Conservation (phyloP, 2,888 invertebrate genomes). For the Trileptium ribeirensis region DNA sequence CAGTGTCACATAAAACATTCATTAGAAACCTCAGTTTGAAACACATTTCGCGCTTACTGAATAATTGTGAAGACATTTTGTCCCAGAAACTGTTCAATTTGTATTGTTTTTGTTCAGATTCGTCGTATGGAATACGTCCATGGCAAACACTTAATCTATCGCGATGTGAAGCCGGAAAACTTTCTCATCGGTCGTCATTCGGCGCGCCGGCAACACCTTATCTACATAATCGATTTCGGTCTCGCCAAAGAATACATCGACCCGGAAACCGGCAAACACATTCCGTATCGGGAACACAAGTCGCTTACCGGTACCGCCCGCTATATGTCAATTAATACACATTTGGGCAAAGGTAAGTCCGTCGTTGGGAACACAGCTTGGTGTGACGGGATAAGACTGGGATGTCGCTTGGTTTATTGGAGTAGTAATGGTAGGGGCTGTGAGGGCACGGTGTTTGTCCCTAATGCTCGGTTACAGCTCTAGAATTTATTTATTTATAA, state of each 20-base stretch:
- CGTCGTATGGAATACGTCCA: constrained; percentile 99
- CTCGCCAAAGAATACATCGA: constrained; percentile 99
- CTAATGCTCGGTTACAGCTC: too few species aligned
- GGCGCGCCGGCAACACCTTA: constrained; percentile 93
- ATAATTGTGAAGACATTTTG: too few species aligned
- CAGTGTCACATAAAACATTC: too few species aligned
- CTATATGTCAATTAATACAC: constrained; percentile 99
- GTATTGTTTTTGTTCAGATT: constrained; percentile 63
- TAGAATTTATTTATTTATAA: too few species aligned
- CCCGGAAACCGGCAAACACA: constrained; percentile 96
- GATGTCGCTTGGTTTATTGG: too few species aligned
- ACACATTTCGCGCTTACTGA: too few species aligned
- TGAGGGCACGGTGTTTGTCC: too few species aligned
- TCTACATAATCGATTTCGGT: constrained; percentile 99
- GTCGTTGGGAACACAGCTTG: too few species aligned
- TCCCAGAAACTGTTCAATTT: too few species aligned
- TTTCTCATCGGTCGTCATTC: constrained; percentile 95
- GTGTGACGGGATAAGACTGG: too few species aligned
- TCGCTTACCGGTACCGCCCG: constrained; percentile 98
- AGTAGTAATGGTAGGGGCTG: too few species aligned
- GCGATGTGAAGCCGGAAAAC: constrained; percentile 99
- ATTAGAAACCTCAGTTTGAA: too few species aligned
- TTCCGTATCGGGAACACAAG: constrained; percentile 99
- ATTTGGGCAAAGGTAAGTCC: constrained; percentile 88
- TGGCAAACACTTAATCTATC: constrained; percentile 94